A percentile compares a stretch with the other conserved stretches of the same genome.
Evolutionary conservation across 2,797 vertebrate genomes (phyloP).

Genomic region (Uromys caudimaculatus): DNA sequence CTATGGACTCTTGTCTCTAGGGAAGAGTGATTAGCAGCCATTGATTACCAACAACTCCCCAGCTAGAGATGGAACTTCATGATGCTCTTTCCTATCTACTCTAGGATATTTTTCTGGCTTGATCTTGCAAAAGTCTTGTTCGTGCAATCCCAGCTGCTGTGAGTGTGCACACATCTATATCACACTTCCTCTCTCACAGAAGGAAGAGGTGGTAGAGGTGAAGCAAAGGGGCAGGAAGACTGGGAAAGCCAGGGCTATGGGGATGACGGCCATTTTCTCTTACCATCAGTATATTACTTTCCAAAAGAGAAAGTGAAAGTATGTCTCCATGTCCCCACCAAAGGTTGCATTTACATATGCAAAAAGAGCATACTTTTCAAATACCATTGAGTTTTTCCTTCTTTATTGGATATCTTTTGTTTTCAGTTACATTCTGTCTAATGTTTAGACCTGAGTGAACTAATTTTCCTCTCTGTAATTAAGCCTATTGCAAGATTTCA

Average conservation of each 20-base stretch:
- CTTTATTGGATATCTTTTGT: not conserved
- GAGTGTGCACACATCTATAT: not conserved
- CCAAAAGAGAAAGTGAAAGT: not conserved
- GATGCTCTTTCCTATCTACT: not conserved
- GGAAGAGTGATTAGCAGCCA: not conserved
- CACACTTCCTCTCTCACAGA: not conserved
- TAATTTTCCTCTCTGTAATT: constrained; percentile 58
- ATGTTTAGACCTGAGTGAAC: constrained; percentile 10
- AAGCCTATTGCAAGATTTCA: constrained; percentile 50
- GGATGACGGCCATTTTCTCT: not conserved
- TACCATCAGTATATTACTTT: not conserved
- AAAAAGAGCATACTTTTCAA: not conserved
- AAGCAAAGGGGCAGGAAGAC: not conserved
- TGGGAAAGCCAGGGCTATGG: not conserved
- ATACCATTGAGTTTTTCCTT: not conserved
- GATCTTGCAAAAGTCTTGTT: not conserved
- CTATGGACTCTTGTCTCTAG: not conserved
- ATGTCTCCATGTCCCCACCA: not conserved
- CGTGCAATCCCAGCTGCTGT: not conserved
- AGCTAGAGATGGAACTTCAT: not conserved
- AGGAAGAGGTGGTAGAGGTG: not conserved
- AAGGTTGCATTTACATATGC: not conserved
- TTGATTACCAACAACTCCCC: not conserved
- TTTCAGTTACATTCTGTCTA: not conserved
- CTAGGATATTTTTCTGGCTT: not conserved